phyloP scores from a whole-genome alignment of 2,797 vertebrate genomes.

The Setipinna tenuifilis region DNA sequence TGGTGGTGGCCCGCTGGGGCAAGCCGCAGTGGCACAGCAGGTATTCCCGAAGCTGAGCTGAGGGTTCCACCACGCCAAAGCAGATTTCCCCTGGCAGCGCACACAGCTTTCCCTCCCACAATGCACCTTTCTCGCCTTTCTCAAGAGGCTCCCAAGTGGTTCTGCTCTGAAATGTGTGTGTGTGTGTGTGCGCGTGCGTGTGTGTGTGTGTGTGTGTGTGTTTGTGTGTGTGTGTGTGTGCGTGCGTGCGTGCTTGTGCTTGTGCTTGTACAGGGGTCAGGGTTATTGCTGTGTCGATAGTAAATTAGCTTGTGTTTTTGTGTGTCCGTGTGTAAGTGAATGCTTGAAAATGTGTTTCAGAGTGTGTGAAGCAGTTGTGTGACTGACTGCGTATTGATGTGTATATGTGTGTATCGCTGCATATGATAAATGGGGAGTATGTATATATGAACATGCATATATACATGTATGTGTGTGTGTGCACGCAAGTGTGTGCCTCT shows the following conservation, averaged over 20 bases:
- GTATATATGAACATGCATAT: background rate
- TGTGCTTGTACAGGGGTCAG: slow-evolving; percentile 27
- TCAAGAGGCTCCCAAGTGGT: slow-evolving; percentile 43
- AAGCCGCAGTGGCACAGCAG: slow-evolving; percentile 29
- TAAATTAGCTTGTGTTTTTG: background rate
- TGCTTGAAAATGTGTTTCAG: too few relatives aligned
- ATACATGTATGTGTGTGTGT: background rate
- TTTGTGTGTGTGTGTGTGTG: slow-evolving; percentile 1
- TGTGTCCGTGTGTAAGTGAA: too few relatives aligned
- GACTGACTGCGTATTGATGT: too few relatives aligned
- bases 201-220: slow-evolving; percentile 13
- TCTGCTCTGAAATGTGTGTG: background rate
- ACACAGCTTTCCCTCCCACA: slow-evolving; percentile 32
- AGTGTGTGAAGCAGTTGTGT: too few relatives aligned
- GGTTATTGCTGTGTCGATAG: background rate
- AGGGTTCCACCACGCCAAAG: slow-evolving; percentile 21
- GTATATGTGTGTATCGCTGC: too few relatives aligned
- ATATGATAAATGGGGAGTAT: background rate
- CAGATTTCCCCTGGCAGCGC: slow-evolving; percentile 46
- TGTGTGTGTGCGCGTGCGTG: background rate
- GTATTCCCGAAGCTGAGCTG: slow-evolving; percentile 36
- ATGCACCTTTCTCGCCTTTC: slow-evolving; percentile 47
- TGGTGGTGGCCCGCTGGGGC: slow-evolving; percentile 47
- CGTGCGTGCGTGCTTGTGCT: slow-evolving; percentile 31
- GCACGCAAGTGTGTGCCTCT: slow-evolving; percentile 13